Conservation (phyloP, 2,113 vertebrate species). For the Casuarius casuarius region DNA sequence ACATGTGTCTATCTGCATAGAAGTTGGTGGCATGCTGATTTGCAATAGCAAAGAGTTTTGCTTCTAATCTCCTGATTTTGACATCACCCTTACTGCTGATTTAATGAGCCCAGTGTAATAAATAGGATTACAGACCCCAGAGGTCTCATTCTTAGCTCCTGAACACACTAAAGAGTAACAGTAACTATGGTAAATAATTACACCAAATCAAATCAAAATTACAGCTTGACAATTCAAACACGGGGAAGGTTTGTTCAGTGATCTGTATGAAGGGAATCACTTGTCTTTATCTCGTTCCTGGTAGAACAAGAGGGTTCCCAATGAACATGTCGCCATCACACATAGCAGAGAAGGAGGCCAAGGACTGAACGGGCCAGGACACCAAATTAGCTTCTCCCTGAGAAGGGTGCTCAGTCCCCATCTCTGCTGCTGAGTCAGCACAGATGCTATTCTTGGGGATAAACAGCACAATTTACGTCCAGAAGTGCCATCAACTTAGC, state of each 20-base stretch:
- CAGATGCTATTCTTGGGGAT: not conserved
- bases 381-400: not conserved
- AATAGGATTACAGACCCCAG: constrained; percentile 53
- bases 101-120: constrained; percentile 56
- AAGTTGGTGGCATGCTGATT: not conserved
- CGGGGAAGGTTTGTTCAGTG: not conserved
- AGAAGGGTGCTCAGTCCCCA: not conserved
- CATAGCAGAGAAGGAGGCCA: not conserved
- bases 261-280: not conserved
- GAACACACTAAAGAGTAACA: constrained; percentile 34
- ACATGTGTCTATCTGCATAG: not conserved
- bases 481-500: not conserved
- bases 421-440: not conserved
- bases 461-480: not conserved
- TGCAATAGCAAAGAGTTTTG: not conserved
- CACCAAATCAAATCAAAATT: constrained; percentile 50
- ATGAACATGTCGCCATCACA: not conserved
- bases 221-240: constrained; percentile 11
- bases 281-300: not conserved
- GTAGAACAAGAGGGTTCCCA: not conserved
- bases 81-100: constrained; percentile 25
- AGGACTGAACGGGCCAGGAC: not conserved
- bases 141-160: constrained; percentile 47
- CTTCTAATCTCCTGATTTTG: constrained; percentile 47
- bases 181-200: constrained; percentile 63